Evolutionary conservation across 2,797 vertebrate genomes (phyloP), one percentile per base, ranked within the genome.

Genomic region (Enoplosus armatus): DNA sequence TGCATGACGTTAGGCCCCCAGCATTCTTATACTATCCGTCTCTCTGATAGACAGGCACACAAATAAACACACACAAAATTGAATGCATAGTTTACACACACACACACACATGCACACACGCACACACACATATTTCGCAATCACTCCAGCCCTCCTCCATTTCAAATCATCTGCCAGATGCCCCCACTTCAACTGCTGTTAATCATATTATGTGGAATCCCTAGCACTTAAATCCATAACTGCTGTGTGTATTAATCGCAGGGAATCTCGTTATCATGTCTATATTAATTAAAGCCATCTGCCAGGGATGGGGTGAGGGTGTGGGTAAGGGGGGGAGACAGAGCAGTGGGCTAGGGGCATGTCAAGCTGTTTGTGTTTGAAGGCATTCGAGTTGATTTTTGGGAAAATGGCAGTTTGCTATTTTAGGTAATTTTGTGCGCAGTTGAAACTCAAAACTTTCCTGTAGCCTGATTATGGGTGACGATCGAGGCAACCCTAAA

Each of bases 221-320:
- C 90, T 61, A 80, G 90, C 92, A 94, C 92, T 94, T 92, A 94
- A 95, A 95, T 94, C 94, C 92, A 94, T 94, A 95, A 95, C 93
- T 94, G 93, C 92, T 93, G 89, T 85, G 88, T 76, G 88, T 94
- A 94, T 95, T 95, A 95, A 95, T 95, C 89, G 78, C 87, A 35
- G 85, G 86, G 92, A 95, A 95, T 95, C 94, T 93, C 75, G 92
- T 96, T 95, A 95, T 95, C 92, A 89, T 90, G 92, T 93, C 92
- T 94, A 85, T 90, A 93, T 94, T 95, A 95, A 95, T 96, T 92
- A 92, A 89, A 94, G 85, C 95, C 94, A 96, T 95, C 95, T 95
- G 95, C 90, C 87, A 80, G 86, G 63, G 78, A 85, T 64, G 77
- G 72, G 89, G 85, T 85, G 79, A 83, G 83, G 61, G 48, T 78